phyloP scores from a whole-genome alignment of 2,888 invertebrate species.

The Ophonus ardosiacus region DNA sequence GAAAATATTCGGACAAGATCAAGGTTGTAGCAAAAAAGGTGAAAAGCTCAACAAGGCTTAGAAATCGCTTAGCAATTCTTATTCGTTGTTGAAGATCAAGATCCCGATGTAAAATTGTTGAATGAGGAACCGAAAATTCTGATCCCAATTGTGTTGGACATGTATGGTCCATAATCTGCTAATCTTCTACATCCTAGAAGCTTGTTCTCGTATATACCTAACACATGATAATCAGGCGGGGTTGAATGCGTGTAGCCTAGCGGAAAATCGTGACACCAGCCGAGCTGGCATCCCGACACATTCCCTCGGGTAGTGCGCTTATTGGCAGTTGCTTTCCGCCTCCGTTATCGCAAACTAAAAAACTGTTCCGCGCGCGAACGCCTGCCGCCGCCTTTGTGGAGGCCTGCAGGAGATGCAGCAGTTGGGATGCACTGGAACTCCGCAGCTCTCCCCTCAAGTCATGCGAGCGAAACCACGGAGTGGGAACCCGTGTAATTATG shows the following conservation, averaged over 20 bases:
- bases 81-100: conserved; percentile 19
- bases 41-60: neutral
- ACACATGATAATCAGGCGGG: conserved; percentile 18
- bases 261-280: conserved; percentile 41
- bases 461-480: conserved; percentile 30
- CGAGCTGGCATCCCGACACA: conserved; percentile 27
- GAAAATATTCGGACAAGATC: neutral
- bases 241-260: conserved; percentile 24
- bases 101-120: conserved; percentile 17
- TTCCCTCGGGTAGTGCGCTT: conserved; percentile 57
- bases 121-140: conserved; percentile 7
- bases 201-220: neutral
- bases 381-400: conserved; percentile 18
- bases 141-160: conserved; percentile 30
- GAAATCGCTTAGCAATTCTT: neutral
- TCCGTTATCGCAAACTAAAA: conserved; percentile 27
- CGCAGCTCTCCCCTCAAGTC: conserved; percentile 37
- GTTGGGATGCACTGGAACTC: conserved; percentile 50
- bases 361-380: conserved; percentile 24
- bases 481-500: conserved; percentile 61
- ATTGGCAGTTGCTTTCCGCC: conserved; percentile 49
- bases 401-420: neutral
- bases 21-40: neutral
- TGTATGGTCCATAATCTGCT: conserved; percentile 45
- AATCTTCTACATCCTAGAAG: conserved; percentile 23